phyloP scores from a whole-genome alignment of 1,140 invertebrate genomes.

The Drosophila arawakana region DNA sequence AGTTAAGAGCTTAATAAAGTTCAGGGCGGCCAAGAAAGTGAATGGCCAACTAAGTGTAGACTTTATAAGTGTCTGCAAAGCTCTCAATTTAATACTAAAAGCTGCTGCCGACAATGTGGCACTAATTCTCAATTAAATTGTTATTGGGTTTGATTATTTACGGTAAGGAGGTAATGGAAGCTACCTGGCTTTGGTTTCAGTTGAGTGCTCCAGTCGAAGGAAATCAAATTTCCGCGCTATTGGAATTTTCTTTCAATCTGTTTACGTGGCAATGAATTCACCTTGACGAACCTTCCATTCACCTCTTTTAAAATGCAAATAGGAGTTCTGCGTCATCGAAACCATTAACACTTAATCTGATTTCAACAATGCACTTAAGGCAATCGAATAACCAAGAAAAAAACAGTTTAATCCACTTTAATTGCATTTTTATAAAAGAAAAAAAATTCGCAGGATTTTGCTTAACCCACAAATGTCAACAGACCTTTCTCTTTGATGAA shows the following conservation, averaged over 20 bases:
- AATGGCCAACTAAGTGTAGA: conserved; percentile 38
- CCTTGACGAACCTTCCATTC: conserved; percentile 4
- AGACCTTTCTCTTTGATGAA: neutral
- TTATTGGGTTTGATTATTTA: conserved; percentile 34
- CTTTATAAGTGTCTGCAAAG: conserved; percentile 24
- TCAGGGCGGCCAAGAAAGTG: neutral
- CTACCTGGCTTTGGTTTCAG: conserved; percentile 9
- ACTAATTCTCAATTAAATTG: conserved; percentile 49
- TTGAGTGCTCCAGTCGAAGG: conserved; percentile 23
- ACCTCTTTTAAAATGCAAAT: conserved; percentile 17
- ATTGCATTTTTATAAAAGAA: conserved; percentile 7
- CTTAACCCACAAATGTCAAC: conserved; percentile 34
- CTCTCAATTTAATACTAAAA: conserved; percentile 37
- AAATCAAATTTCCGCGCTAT: conserved; percentile 25
- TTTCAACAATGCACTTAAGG: conserved; percentile 21
- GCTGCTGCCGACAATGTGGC: conserved; percentile 40
- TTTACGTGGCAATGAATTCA: conserved; percentile 28
- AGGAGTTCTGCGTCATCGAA: conserved; percentile 6
- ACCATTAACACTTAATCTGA: conserved; percentile 12
- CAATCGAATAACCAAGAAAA: conserved; percentile 3
- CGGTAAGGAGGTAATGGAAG: conserved; percentile 11
- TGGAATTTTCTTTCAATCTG: conserved; percentile 24
- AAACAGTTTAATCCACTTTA: neutral
- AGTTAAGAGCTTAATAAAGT: neutral
- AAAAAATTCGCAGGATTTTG: neutral